Evolutionary conservation across 2,797 vertebrate genomes (phyloP), one percentile per base, ranked within the genome.

Genomic region (Rhadinocentrus ornatus): DNA sequence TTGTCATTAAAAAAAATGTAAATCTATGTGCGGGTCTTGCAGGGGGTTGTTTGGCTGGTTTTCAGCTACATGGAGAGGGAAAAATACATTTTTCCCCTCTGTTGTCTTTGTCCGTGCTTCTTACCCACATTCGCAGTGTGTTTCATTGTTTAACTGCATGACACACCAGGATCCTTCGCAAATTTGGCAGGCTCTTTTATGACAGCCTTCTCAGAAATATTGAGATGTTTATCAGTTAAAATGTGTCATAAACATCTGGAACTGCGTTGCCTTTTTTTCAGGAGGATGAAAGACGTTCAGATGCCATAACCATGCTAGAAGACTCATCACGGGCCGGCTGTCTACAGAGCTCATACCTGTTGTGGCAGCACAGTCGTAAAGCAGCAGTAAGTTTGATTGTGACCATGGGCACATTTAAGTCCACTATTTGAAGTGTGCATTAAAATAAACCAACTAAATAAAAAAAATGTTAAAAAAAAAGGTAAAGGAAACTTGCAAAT

Each of bases 331-430:
- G 83, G 65, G 95, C 95, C 13, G 97, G 97, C 31, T 99, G 96
- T 80, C 85, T 99, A 66, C 93, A 95, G 86, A 99, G 98, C 87
- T 96, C 97, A 0, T 99, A 96, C 89, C 91, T 98, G 80, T 86
- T 99, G 66, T 99, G 97, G 98, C 96, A 99, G 88, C 93, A 95
- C 26, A 96, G 94, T 74, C 93, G 93, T 41, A 95, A 84, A 83
- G 82, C 81, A 46, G 95, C 96, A 37, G 98, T 99, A 85, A 97
- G 96, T 95, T 55, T 8, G 5, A 69, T 29, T 4, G 24, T 54
- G 12, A 39, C 37, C 37, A 39, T 13, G 15, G 16, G 41, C 8
- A 58, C 11, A 16, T 69, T 66, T 16, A 24, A n/a, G 13, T 22
- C 4, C 20, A 0, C 10, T 60, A n/a, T 2, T 41, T n/a, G 61